These are phyloP conservation scores for Pristionchus japonicus DNA, from an alignment of 2,888 invertebrate species.

Conservation along the genomic window DNA sequence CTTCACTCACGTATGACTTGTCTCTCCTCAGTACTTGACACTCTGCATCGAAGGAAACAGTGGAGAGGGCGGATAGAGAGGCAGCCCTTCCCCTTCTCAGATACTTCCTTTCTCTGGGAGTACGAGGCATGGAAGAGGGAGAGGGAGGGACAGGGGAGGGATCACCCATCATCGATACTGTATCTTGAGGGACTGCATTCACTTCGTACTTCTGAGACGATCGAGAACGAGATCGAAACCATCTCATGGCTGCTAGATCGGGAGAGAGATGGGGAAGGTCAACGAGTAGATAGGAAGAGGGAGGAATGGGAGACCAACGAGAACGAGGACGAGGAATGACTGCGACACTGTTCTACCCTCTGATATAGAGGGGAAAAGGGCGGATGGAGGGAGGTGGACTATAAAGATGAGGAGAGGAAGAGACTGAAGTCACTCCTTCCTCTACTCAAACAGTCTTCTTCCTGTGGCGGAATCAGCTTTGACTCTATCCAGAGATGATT, in stretches of 20 bases:
- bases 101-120: slow-evolving; percentile 41
- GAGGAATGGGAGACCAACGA: not conserved
- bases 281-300: not conserved
- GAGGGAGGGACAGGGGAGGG: not conserved
- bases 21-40: not conserved
- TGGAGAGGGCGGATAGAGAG: not conserved
- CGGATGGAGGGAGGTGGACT: too few relatives aligned
- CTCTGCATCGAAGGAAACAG: not conserved
- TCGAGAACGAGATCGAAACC: slow-evolving; percentile 38
- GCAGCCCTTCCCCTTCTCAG: slow-evolving; percentile 5
- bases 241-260: not conserved
- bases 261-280: not conserved
- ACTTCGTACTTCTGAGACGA: not conserved
- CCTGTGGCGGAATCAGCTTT: slow-evolving; percentile 4
- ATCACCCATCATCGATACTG: slow-evolving; percentile 2
- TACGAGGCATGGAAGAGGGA: slow-evolving; percentile 35
- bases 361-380: not conserved
- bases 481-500: not conserved
- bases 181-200: not conserved
- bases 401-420: slow-evolving; percentile 4
- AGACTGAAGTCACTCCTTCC: not conserved
- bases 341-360: not conserved
- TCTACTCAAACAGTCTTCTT: not conserved
- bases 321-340: not conserved
- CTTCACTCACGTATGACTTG: slow-evolving; percentile 9